Percentiles rank a stretch among this genome's conserved stretches.
Conservation (phyloP, 2,888 invertebrate genomes). For the Electrophaes corylata region DNA sequence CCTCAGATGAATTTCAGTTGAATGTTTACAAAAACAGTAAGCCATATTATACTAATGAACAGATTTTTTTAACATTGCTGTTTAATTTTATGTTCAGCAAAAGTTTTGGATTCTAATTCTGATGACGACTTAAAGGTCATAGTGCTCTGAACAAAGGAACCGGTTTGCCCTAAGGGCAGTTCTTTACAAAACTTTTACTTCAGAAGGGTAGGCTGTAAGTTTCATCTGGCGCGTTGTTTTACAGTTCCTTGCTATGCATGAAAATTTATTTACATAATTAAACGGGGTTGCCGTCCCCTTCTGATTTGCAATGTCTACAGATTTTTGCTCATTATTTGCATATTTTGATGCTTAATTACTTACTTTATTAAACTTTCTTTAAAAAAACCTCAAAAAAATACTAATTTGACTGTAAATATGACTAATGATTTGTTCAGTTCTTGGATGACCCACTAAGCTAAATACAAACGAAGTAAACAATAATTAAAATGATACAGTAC, state of each 20-base stretch:
- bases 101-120: conserved; percentile 19
- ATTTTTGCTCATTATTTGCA: conserved; percentile 70
- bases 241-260: conserved; percentile 75
- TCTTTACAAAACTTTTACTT: conserved; percentile 72
- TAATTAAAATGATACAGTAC: neutral
- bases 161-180: conserved; percentile 63
- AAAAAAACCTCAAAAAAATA: neutral
- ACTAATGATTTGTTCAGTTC: too few relatives aligned
- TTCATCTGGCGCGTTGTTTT: conserved; percentile 78
- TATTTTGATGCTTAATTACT: conserved; percentile 71
- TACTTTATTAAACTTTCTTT: neutral
- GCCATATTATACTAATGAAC: conserved; percentile 37
- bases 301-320: conserved; percentile 78
- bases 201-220: conserved; percentile 56
- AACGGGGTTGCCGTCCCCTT: conserved; percentile 67
- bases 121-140: conserved; percentile 28
- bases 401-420: too few relatives aligned
- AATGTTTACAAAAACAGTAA: conserved; percentile 60
- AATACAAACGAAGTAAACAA: neutral
- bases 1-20: conserved; percentile 58
- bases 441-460: too few relatives aligned
- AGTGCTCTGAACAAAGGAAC: conserved; percentile 56
- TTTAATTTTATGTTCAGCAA: conserved; percentile 9
- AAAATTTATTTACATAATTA: conserved; percentile 82
- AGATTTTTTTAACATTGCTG: conserved; percentile 38